Evolutionary conservation across 2,888 invertebrate species (phyloP), one percentile per base, ranked within the genome.

Genomic region (Trichacis sp.): DNA sequence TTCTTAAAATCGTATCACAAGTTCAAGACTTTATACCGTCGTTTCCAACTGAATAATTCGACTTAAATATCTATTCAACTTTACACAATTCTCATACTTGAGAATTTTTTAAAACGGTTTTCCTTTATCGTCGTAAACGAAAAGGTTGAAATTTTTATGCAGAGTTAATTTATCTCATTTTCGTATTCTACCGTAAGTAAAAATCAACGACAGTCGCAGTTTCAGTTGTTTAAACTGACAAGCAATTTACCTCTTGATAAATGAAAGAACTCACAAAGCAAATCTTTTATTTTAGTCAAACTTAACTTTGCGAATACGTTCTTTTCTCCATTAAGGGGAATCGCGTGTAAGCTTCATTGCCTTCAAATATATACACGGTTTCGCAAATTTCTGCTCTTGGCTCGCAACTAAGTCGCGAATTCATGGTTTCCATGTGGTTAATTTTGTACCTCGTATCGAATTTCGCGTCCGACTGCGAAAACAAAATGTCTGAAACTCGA

Each of bases 401-500:
- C n/a, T 42, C 18, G 18, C 18, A 45, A 15, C 14, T 40, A 15
- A 15, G 40, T 40, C 15, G 2, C 14, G 40, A 40, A 40, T 40
- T 15, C 40, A 40, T 40, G 40, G 6, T 15, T 15, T 9, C 15
- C 15, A 15, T 15, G 40, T 40, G 40, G 40, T 14, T 15, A 5
- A 19, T 45, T 19, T 45, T 45, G 20, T 45, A 19, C 19, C n/a
- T 20, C 9, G n/a, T 19, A 11, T 19, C 12, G 24, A n/a, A 47
- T 24, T 24, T 47, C 24, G 9, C 29, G n/a, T 47, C 24, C 11
- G 6, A 47, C 8, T n/a, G 24, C 14, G 24, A 47, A 24, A 47
- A 6, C 9, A 14, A 30, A 20, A 46, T 33, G 11, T 9, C 30
- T 4, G 38, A 48, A 38, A 65, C 68, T 53, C 73, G 70, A 46